These are phyloP conservation scores for Cantharis flavilabris DNA, from an alignment of 2,888 invertebrate species.

Conservation along the genomic window DNA sequence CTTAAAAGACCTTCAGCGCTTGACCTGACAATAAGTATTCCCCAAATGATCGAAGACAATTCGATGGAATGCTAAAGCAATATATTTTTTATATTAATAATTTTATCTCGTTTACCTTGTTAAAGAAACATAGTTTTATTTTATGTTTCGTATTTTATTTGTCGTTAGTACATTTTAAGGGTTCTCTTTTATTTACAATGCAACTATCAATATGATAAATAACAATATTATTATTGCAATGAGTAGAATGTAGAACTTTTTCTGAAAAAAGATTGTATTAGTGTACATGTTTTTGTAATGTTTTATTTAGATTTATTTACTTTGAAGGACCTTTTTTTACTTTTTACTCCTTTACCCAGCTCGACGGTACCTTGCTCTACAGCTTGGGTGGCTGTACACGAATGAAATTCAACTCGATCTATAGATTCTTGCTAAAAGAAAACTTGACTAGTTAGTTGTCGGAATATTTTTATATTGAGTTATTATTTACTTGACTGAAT, in stretches of 20 bases:
- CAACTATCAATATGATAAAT: slow-evolving; percentile 46
- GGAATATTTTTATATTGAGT: not conserved
- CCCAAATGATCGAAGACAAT: slow-evolving; percentile 49
- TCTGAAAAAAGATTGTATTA: slow-evolving; percentile 49
- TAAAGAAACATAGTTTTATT: not conserved
- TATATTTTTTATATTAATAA: not conserved
- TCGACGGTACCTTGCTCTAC: slow-evolving; percentile 62
- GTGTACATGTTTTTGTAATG: not conserved
- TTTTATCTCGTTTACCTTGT: not conserved
- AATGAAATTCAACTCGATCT: slow-evolving; percentile 70
- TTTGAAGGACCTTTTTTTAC: slow-evolving; percentile 58
- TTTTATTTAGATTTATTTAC: slow-evolving; percentile 48
- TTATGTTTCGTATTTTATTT: not conserved
- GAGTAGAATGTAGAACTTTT: slow-evolving; percentile 51
- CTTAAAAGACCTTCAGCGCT: slow-evolving; percentile 65
- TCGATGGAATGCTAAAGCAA: not conserved
- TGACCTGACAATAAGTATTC: slow-evolving; percentile 58
- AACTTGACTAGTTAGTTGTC: not conserved
- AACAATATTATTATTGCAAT: slow-evolving; percentile 46
- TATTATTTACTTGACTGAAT: not conserved
- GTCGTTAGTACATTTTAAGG: not conserved
- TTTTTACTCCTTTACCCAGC: slow-evolving; percentile 60
- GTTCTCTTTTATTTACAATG: slow-evolving; percentile 35
- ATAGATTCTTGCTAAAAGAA: slow-evolving; percentile 67
- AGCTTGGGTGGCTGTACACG: slow-evolving; percentile 63